Conservation (phyloP, 64 coral and sea anemone species). For the Trachythela sp. region DNA sequence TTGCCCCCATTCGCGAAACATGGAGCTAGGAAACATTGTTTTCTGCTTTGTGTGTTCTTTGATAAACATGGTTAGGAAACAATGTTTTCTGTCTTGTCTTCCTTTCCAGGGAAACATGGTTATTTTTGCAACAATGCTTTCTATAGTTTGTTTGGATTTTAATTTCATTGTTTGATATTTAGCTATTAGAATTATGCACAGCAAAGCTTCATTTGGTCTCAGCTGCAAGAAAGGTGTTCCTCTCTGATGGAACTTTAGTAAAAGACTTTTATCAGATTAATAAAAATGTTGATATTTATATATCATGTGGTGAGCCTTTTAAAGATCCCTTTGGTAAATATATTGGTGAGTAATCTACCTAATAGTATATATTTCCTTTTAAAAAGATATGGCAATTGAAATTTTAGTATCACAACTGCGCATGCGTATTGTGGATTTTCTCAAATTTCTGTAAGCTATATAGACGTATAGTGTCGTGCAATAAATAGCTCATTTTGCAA, state of each 20-base stretch:
- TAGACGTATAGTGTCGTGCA: too few species aligned
- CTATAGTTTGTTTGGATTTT: not conserved
- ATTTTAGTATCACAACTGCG: too few species aligned
- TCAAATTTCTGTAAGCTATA: too few species aligned
- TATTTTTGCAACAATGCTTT: too few species aligned
- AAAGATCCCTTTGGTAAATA: constrained; percentile 69
- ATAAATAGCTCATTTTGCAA: too few species aligned
- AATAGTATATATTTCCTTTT: not conserved
- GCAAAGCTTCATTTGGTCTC: constrained; percentile 80
- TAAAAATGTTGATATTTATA: constrained; percentile 78
- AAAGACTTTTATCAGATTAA: constrained; percentile 53
- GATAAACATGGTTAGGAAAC: too few species aligned
- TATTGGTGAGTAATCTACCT: constrained; percentile 40
- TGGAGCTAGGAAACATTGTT: too few species aligned
- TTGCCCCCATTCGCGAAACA: too few species aligned
- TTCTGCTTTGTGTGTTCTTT: too few species aligned
- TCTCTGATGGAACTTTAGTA: constrained; percentile 71
- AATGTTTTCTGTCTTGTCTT: too few species aligned
- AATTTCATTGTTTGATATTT: not conserved
- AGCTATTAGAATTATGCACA: constrained; percentile 87
- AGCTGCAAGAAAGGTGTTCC: constrained; percentile 75
- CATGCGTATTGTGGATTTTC: too few species aligned
- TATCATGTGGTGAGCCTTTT: constrained; percentile 93
- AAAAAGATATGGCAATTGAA: not conserved
- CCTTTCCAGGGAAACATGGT: too few species aligned